Conservation (phyloP, 2,888 invertebrate species). For the Timandra comae region DNA sequence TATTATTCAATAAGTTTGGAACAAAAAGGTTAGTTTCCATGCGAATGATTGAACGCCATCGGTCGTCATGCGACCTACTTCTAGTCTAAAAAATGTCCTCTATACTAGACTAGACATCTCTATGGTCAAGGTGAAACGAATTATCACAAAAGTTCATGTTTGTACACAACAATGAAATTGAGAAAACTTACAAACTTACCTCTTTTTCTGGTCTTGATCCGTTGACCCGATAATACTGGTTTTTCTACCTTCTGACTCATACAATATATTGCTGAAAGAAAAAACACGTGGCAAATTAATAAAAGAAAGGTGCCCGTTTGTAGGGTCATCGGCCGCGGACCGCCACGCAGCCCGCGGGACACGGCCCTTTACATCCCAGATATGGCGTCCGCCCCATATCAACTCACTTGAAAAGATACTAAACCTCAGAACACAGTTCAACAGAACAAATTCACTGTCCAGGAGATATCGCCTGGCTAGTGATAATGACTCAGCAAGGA, state of each 20-base stretch:
- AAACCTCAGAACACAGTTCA: constrained; percentile 30
- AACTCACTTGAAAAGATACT: constrained; percentile 41
- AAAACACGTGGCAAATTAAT: constrained; percentile 71
- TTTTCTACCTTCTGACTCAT: constrained; percentile 99
- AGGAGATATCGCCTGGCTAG: constrained; percentile 30
- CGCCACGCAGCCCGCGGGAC: constrained; percentile 30
- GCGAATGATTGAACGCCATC: no score
- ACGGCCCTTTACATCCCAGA: constrained; percentile 32
- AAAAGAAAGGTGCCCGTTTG: constrained; percentile 38
- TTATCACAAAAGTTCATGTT: constrained; percentile 22
- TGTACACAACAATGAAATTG: constrained; percentile 20
- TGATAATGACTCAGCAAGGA: constrained; percentile 44
- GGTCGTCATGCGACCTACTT: no score
- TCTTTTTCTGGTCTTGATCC: constrained; percentile 99
- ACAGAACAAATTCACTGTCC: constrained; percentile 27
- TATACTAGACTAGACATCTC: constrained; percentile 6
- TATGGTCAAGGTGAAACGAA: constrained; percentile 32
- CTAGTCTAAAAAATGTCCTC: no score
- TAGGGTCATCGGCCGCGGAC: constrained; percentile 63
- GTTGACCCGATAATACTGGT: constrained; percentile 99
- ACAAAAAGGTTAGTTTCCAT: no score
- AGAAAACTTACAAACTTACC: constrained; percentile 78
- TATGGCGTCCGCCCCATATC: constrained; percentile 44
- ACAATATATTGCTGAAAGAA: constrained; percentile 91
- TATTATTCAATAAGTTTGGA: no score